Evolutionary conservation across 2,113 vertebrate genomes (phyloP), one percentile per base, ranked within the genome.

Genomic region (Channa argus): DNA sequence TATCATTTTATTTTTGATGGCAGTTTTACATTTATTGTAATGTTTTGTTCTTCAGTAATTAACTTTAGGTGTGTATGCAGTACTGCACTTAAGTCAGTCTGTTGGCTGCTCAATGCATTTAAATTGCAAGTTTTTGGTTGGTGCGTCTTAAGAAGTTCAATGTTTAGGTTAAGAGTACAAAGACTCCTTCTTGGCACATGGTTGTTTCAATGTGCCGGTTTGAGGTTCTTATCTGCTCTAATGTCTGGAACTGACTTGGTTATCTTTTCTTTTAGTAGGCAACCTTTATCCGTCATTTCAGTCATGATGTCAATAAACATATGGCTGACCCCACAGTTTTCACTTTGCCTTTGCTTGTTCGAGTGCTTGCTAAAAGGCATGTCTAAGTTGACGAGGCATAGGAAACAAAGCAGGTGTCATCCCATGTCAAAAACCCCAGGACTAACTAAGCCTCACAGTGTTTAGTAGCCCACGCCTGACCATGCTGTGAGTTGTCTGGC

Each of bases 401-500:
- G 24, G 11, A 69, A 38, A 54, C 41, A 24, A 49, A 62, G 75
- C 73, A 52, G 65, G 61, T 79, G 58, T 63, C 61, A 11, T 52
- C 33, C 39, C 72, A 74, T 63, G 45, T 74, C 64, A 37, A 12
- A 37, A 12, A 68, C 74, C 58, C 54, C 53, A 8, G 63, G 77
- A 24, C 24, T 24, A 24, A 24, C 24, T 24, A 70, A 79, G 79
- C 82, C 62, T 70, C 74, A n/a, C 82, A 56, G 71, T 76, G 11
- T 62, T 65, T 60, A 37, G 56, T 24, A 74, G 45, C 44, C 55
- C 69, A 13, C 13, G 6, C 15, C 13, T 34, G 53, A 52, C 50
- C 83, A 70, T 37, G 77, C 87, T 83, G 82, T 14, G 78, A 50
- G 50, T 39, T 51, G 55, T 71, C 80, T 87, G 87, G 67, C 87